Conservation (phyloP, 2,113 vertebrate genomes). For the Argyrosomus japonicus region DNA sequence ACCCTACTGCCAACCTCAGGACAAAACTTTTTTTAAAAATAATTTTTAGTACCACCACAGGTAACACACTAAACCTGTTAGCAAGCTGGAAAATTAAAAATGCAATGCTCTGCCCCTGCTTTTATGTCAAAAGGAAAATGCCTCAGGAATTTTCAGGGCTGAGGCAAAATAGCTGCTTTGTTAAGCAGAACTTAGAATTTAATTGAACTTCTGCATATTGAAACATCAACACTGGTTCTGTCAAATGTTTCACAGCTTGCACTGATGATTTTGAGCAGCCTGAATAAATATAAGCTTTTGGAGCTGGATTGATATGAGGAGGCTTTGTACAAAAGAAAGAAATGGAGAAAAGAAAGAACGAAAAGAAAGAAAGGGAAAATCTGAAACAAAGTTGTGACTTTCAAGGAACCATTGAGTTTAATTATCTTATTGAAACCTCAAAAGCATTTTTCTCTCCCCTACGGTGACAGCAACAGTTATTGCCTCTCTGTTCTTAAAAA, state of each 20-base stretch:
- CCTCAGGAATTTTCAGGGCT: conserved; percentile 17
- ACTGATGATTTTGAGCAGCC: conserved; percentile 46
- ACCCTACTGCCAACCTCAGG: not conserved
- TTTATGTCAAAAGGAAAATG: conserved; percentile 28
- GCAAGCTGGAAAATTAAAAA: conserved; percentile 19
- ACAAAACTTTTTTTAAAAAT: not conserved
- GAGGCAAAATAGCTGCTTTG: conserved; percentile 34
- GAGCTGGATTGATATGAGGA: conserved; percentile 24
- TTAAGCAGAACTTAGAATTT: conserved; percentile 54
- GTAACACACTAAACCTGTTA: not conserved
- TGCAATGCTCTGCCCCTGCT: conserved; percentile 2
- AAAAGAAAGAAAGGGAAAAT: conserved; percentile 30
- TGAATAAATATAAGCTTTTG: conserved; percentile 60
- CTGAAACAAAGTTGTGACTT: conserved; percentile 54
- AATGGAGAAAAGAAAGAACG: not conserved
- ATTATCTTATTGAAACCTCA: conserved; percentile 81
- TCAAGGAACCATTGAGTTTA: conserved; percentile 70
- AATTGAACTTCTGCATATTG: conserved; percentile 59
- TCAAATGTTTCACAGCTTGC: conserved; percentile 57
- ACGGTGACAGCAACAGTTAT: conserved; percentile 78
- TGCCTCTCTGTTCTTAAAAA: conserved; percentile 79
- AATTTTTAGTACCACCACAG: not conserved
- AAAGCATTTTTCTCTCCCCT: conserved; percentile 74
- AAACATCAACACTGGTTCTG: conserved; percentile 62
- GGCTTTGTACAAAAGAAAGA: conserved; percentile 41